Evolutionary conservation across 2,113 vertebrate species (phyloP).

Genomic region (Chloropsis cyanopogon): DNA sequence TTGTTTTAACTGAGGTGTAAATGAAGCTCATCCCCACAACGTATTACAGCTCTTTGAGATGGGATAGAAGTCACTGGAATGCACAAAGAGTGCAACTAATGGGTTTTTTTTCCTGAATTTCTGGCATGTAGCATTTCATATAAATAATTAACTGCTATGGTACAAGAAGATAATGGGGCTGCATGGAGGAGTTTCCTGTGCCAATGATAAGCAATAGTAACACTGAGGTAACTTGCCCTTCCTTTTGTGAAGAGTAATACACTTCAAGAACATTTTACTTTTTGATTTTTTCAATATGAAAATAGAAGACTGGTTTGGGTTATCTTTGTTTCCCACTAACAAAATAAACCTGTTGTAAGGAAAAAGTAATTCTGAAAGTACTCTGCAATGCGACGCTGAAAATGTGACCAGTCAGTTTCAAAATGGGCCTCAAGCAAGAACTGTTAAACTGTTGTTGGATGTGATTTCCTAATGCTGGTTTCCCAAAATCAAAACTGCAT

Average conservation of each 20-base stretch:
- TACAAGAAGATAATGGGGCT: background rate
- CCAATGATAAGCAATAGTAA: background rate
- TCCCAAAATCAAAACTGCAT: background rate
- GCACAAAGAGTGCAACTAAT: background rate
- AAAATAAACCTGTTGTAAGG: background rate
- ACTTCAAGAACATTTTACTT: background rate
- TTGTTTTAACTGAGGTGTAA: background rate
- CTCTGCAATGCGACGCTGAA: background rate
- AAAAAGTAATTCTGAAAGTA: background rate
- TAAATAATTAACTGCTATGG: background rate
- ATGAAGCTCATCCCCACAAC: background rate
- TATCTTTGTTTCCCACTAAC: background rate
- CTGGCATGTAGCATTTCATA: background rate
- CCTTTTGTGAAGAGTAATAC: background rate
- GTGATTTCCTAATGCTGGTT: background rate
- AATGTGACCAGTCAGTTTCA: background rate
- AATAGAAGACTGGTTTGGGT: background rate
- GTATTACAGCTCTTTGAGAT: background rate
- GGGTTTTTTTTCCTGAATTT: background rate
- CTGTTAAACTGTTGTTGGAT: background rate
- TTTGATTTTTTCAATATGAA: background rate
- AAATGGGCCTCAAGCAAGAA: background rate
- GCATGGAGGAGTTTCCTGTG: background rate
- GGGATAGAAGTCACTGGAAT: background rate
- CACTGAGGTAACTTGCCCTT: background rate